Evolutionary conservation across 2,113 vertebrate species (phyloP).

Genomic region (Sciurus niger): DNA sequence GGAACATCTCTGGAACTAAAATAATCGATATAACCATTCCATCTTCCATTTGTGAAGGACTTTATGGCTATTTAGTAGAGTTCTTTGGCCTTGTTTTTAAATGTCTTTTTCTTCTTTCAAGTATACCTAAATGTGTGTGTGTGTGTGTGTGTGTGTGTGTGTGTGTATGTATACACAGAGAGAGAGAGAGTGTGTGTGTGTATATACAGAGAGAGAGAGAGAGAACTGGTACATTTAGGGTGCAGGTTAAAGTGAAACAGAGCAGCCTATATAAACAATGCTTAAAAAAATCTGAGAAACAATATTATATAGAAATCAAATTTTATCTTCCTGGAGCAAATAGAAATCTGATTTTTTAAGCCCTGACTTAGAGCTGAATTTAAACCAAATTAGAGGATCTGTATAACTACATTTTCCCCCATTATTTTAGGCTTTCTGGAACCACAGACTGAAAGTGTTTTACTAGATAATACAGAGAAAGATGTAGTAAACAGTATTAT

Average conservation of each 20-base stretch:
- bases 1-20: constrained; percentile 47
- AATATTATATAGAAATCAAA: neutral
- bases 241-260: neutral
- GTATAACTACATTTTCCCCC: neutral
- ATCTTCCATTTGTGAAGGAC: constrained; percentile 50
- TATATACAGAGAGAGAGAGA: neutral
- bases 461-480: neutral
- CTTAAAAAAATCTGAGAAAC: neutral
- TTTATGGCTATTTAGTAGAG: constrained; percentile 32
- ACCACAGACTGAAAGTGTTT: neutral
- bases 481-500: neutral
- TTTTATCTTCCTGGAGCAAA: neutral
- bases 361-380: neutral
- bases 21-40: constrained; percentile 59
- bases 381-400: neutral
- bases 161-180: neutral
- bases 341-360: neutral
- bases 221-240: neutral
- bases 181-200: neutral
- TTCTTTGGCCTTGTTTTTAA: constrained; percentile 47
- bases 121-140: neutral
- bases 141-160: too few relatives aligned
- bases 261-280: neutral
- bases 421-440: neutral
- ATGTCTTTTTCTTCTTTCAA: neutral